These are phyloP conservation scores for Prionailurus bengalensis DNA, from an alignment of 2,113 vertebrate species.

Conservation along the genomic window DNA sequence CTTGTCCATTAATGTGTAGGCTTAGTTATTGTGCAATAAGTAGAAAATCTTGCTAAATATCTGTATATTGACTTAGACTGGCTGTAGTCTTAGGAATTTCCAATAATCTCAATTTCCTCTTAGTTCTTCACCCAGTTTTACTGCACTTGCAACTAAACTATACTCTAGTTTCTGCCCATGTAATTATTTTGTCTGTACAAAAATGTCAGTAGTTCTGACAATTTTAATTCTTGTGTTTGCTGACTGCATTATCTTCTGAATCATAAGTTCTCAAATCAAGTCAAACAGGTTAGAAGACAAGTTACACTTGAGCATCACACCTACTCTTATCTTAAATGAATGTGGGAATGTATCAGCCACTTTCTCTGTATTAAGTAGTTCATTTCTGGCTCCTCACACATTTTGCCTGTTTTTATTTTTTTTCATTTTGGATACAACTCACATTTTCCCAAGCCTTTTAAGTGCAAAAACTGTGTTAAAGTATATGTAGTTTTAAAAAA, in stretches of 20 bases:
- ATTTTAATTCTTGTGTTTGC: conserved; percentile 78
- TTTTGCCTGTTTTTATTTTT: conserved; percentile 24
- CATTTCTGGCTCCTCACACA: conserved; percentile 10
- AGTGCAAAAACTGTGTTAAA: neutral
- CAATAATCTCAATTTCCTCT: conserved; percentile 18
- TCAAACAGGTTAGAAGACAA: conserved; percentile 81
- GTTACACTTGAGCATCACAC: conserved; percentile 64
- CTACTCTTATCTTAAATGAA: conserved; percentile 70
- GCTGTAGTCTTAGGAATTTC: conserved; percentile 41
- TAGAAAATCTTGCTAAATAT: conserved; percentile 55
- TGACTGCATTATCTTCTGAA: conserved; percentile 73
- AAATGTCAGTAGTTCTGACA: conserved; percentile 78
- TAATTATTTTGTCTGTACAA: conserved; percentile 76
- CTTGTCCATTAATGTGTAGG: neutral
- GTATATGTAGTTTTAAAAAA: neutral
- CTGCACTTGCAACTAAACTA: neutral
- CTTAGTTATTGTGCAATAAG: conserved; percentile 16
- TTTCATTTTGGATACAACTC: conserved; percentile 38
- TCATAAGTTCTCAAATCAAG: conserved; percentile 79
- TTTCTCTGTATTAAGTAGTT: conserved; percentile 61
- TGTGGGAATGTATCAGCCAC: conserved; percentile 70
- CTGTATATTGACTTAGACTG: neutral
- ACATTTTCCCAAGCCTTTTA: neutral
- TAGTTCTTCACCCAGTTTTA: conserved; percentile 22
- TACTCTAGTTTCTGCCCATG: conserved; percentile 35